Evolutionary conservation across 2,888 invertebrate species (phyloP).

Genomic region (Alitta virens): DNA sequence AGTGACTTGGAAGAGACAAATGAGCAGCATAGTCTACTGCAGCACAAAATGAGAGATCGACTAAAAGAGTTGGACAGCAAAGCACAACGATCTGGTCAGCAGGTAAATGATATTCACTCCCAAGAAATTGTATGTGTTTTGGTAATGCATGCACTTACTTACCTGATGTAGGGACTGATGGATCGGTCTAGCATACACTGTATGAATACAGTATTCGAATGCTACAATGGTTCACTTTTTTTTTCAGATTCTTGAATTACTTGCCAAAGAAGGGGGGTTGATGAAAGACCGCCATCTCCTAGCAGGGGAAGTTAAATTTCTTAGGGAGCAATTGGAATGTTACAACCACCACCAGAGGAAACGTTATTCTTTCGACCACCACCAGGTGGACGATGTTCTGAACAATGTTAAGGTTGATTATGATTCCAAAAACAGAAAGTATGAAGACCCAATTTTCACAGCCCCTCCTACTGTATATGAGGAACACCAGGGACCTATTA

Average conservation of each 20-base stretch:
- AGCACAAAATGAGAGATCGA: slow-evolving; percentile 51
- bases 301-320: slow-evolving; percentile 50
- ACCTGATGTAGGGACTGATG: too few species aligned
- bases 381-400: slow-evolving; percentile 14
- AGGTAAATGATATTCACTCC: slow-evolving; percentile 33
- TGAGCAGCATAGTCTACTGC: slow-evolving; percentile 44
- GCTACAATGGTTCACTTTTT: too few species aligned
- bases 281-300: slow-evolving; percentile 46
- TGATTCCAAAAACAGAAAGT: too few species aligned
- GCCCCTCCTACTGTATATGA: too few species aligned
- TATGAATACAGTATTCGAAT: too few species aligned
- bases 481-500: too few species aligned
- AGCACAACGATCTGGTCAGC: slow-evolving; percentile 41
- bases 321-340: slow-evolving; percentile 36
- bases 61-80: slow-evolving; percentile 50
- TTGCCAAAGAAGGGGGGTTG: slow-evolving; percentile 41
- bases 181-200: too few species aligned
- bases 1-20: slow-evolving; percentile 45
- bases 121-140: too few species aligned
- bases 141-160: too few species aligned
- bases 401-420: neutral
- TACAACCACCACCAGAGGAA: slow-evolving; percentile 7
- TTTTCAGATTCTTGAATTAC: slow-evolving; percentile 40
- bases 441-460: too few species aligned
- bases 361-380: slow-evolving; percentile 2